phyloP scores from a whole-genome alignment of 1,140 invertebrate genomes.

The Macrosteles quadrilineatus region DNA sequence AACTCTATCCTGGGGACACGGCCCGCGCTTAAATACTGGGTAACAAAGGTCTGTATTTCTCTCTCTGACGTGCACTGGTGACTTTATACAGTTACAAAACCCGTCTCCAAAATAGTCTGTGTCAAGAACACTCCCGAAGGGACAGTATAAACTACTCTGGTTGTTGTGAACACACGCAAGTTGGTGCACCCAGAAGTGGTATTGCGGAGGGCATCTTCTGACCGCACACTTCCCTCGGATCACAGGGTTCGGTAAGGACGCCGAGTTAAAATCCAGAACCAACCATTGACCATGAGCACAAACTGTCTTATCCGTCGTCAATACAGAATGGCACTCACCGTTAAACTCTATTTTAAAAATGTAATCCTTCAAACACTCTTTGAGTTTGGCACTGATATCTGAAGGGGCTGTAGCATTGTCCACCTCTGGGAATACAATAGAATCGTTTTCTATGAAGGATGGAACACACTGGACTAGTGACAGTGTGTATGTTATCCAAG shows the following conservation, averaged over 20 bases:
- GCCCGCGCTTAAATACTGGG: constrained; percentile 21
- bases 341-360: constrained; percentile 15
- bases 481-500: neutral
- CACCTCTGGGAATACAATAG: constrained; percentile 7
- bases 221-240: constrained; percentile 13
- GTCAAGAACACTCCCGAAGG: neutral
- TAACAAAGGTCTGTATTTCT: constrained; percentile 12
- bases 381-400: neutral
- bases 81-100: constrained; percentile 20
- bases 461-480: neutral
- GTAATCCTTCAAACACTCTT: constrained; percentile 7
- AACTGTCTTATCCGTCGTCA: neutral
- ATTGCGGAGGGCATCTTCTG: neutral
- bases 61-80: neutral
- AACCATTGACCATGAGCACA: constrained; percentile 30
- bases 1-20: constrained; percentile 9
- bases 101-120: constrained; percentile 24
- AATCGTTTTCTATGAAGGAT: constrained; percentile 12
- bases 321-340: constrained; percentile 18
- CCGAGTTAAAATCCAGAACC: constrained; percentile 9
- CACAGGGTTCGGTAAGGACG: neutral
- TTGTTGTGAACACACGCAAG: neutral
- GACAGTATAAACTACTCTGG: neutral
- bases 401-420: neutral
- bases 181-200: constrained; percentile 25